Evolutionary conservation across 2,888 invertebrate species (phyloP), one percentile per base, ranked within the genome.

Genomic region (Patella ulyssiponensis): DNA sequence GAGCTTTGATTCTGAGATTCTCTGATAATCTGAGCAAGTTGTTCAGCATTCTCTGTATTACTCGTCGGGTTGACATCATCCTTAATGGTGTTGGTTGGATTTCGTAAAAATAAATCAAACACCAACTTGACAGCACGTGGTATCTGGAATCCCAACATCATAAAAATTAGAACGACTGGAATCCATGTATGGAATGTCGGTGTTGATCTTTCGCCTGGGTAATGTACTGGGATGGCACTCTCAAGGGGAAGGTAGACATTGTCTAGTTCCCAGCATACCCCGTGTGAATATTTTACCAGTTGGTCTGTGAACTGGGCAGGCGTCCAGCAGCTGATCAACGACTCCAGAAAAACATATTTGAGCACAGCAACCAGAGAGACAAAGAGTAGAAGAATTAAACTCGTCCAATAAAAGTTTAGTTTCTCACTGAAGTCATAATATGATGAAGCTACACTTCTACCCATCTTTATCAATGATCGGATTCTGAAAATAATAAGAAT

Each of bases 111-210:
- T 11, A 64, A 12, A 64, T 64, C 64, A 4, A 64, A 14, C 14
- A 64, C 11, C 3, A 64, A 9, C 23, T 64, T 64, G 64, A 64
- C 14, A 23, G 20, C 64, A 23, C 23, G 20, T 64, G 64, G 64
- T 64, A 64, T 64, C 64, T 64, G 20, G 64, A 64, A 64, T 23
- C 64, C 64, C 9, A 64, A 23, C 20, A 64, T 64, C 23, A 64
- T 12, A 64, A 64, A 15, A 11, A 64, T 23, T 20, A 20, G 20
- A 20, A 64, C 15, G 3, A 64, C 64, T 11, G 64, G 64, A 64
- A 64, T 64, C 20, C 20, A 64, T 7, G 64, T 3, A 64, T 64
- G 64, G 64, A 23, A 64, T 11, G 64, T 64, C 4, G 3, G 2
- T 12, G 11, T 64, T 7, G 44, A 44, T 3, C 14, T 1, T 23